Conservation (phyloP, 2,888 invertebrate genomes). For the Allacma fusca region DNA sequence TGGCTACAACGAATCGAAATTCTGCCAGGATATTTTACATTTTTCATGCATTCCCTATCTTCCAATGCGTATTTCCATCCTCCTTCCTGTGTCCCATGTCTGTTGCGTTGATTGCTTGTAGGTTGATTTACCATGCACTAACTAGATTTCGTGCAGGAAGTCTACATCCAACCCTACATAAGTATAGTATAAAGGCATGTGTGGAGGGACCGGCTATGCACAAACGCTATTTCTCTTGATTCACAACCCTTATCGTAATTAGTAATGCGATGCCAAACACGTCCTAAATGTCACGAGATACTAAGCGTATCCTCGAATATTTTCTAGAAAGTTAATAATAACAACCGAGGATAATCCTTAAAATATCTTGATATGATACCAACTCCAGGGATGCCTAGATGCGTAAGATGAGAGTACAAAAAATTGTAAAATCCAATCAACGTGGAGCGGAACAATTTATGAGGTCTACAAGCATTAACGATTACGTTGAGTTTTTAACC, state of each 20-base stretch:
- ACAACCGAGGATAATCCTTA: neutral
- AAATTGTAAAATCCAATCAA: neutral
- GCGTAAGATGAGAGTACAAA: neutral
- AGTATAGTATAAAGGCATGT: too few relatives aligned
- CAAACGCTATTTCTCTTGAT: neutral
- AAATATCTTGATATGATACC: neutral
- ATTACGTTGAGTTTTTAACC: too few relatives aligned
- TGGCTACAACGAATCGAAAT: neutral
- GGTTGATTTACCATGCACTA: neutral
- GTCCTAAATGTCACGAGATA: neutral
- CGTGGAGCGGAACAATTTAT: neutral
- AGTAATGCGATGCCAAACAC: neutral
- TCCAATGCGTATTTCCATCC: neutral
- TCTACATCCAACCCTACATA: too few relatives aligned
- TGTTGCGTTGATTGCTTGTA: neutral
- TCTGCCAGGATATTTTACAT: neutral
- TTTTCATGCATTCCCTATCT: conserved; percentile 4
- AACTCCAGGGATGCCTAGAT: too few relatives aligned
- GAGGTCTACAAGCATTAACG: neutral
- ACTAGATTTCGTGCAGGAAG: too few relatives aligned
- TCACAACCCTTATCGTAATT: conserved; percentile 9
- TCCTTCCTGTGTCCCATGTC: neutral
- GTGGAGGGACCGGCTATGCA: too few relatives aligned
- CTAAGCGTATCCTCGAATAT: neutral
- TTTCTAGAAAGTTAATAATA: neutral